phyloP scores from a whole-genome alignment of 2,113 vertebrate genomes.

The Embiotoca jacksoni region DNA sequence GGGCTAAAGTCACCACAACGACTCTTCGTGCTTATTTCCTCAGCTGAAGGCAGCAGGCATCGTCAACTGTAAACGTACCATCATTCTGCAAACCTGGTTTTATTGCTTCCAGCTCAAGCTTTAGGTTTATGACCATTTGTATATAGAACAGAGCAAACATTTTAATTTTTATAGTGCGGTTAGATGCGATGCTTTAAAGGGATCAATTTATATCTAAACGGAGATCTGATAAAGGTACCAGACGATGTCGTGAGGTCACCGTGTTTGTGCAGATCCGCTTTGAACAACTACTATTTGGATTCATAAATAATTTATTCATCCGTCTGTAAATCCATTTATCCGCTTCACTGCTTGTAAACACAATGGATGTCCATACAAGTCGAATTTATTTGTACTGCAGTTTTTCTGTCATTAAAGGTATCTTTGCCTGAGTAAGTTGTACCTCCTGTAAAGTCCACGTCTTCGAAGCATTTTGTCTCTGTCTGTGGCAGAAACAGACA shows the following conservation, averaged over 20 bases:
- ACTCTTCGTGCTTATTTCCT: neutral
- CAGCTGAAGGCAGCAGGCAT: neutral
- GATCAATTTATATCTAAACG: neutral
- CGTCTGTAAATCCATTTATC: neutral
- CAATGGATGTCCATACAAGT: neutral
- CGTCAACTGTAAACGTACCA: slow-evolving; percentile 21
- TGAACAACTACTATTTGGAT: neutral
- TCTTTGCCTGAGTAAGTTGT: neutral
- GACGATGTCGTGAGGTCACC: no score
- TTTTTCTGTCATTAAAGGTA: slow-evolving; percentile 3
- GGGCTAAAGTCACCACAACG: neutral
- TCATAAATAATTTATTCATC: neutral
- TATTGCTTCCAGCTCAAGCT: neutral
- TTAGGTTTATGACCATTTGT: neutral
- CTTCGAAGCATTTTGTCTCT: neutral
- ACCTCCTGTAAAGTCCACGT: neutral
- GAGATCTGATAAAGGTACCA: no score
- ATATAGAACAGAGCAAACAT: neutral
- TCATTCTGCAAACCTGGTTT: neutral
- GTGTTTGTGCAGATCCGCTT: slow-evolving; percentile 11
- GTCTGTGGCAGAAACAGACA: neutral
- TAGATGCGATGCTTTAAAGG: slow-evolving; percentile 1
- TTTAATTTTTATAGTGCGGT: neutral
- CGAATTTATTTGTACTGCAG: slow-evolving; percentile 8
- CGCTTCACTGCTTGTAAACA: neutral